A percentile compares a stretch with the other conserved stretches of the same genome.
Evolutionary conservation across 2,113 vertebrate genomes (phyloP).

Genomic region (Tupaia chinensis): DNA sequence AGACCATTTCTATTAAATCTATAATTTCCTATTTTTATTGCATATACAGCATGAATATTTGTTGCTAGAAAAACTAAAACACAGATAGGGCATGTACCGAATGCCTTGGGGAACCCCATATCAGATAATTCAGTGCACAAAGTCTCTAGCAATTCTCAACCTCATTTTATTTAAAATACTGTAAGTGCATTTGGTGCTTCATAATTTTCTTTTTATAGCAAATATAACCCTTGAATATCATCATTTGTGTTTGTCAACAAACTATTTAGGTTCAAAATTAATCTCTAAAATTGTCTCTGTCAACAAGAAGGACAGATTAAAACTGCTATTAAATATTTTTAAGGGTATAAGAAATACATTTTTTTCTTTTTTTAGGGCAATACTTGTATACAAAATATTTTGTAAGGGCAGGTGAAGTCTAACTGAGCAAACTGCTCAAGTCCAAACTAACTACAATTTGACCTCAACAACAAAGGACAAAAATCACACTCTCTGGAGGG

Average conservation of each 20-base stretch:
- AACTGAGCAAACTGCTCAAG: constrained; percentile 79
- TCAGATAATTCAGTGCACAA: constrained; percentile 26
- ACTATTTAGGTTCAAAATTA: constrained; percentile 74
- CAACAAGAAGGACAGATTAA: constrained; percentile 69
- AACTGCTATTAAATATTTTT: constrained; percentile 69
- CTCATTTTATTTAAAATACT: constrained; percentile 68
- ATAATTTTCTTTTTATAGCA: constrained; percentile 54
- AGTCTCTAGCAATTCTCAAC: background rate
- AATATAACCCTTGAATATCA: constrained; percentile 26
- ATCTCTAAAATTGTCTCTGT: constrained; percentile 69
- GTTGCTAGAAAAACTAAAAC: constrained; percentile 68
- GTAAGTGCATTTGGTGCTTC: background rate
- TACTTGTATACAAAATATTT: constrained; percentile 74
- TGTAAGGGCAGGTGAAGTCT: constrained; percentile 76
- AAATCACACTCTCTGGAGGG: constrained; percentile 41
- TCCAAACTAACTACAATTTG: constrained; percentile 66
- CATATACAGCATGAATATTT: constrained; percentile 48
- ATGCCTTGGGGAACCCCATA: constrained; percentile 13
- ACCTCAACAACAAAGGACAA: constrained; percentile 61
- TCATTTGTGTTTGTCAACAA: constrained; percentile 71
- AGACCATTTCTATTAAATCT: constrained; percentile 73
- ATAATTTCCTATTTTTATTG: constrained; percentile 60
- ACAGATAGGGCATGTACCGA: constrained; percentile 20
- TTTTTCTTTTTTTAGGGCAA: constrained; percentile 71
- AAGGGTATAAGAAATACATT: no score